Percentiles rank a stretch among this genome's conserved stretches.
These are phyloP conservation scores for Gila orcuttii DNA, from an alignment of 2,113 vertebrate species.

Conservation along the genomic window DNA sequence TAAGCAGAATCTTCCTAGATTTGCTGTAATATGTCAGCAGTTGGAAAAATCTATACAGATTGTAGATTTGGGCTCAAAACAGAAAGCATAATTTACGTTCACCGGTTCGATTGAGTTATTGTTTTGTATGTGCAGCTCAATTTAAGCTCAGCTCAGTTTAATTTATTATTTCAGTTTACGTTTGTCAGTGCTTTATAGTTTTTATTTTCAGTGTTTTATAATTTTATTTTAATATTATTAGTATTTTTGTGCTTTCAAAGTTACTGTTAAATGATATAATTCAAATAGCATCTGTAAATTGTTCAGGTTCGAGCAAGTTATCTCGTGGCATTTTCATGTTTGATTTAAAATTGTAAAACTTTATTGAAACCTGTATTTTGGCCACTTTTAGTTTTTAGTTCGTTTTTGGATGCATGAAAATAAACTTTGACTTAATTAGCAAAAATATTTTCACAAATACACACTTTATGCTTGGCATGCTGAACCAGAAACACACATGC, in stretches of 20 bases:
- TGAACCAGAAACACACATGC: constrained; percentile 7
- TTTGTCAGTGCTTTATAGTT: neutral
- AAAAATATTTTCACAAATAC: neutral
- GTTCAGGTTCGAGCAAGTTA: neutral
- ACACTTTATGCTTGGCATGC: neutral
- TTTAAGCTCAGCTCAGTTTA: neutral
- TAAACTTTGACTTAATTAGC: neutral
- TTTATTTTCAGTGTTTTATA: neutral
- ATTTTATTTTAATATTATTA: neutral
- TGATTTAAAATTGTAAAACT: neutral
- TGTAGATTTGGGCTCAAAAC: neutral
- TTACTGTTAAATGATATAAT: neutral
- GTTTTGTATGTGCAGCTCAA: neutral
- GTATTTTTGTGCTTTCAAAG: neutral
- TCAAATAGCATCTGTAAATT: neutral
- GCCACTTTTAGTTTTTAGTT: neutral
- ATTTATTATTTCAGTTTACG: neutral
- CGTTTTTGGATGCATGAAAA: neutral
- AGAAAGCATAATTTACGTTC: neutral
- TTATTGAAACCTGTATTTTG: neutral
- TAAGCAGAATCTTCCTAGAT: neutral
- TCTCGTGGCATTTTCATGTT: neutral
- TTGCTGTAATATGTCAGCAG: neutral
- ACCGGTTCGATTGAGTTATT: neutral
- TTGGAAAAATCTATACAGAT: neutral